phyloP scores from a whole-genome alignment of 2,888 invertebrate genomes.

The Drosophila multiciliata region DNA sequence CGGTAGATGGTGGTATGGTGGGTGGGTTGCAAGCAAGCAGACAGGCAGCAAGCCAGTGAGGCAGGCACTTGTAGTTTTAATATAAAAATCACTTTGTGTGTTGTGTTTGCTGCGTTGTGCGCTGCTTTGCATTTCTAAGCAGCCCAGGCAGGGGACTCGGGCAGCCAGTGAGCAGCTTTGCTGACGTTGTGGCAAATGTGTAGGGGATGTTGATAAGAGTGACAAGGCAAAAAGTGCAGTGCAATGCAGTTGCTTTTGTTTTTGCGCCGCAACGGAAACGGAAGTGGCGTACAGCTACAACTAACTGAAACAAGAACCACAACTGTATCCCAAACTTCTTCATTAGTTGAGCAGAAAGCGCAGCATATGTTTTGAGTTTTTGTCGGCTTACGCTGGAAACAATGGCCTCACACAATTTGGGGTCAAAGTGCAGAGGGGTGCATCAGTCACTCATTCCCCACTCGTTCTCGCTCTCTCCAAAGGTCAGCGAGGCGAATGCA shows the following conservation, averaged over 20 bases:
- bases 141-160: conserved; percentile 37
- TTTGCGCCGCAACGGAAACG: conserved; percentile 65
- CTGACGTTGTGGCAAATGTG: conserved; percentile 65
- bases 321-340: conserved; percentile 38
- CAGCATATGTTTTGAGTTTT: conserved; percentile 56
- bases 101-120: conserved; percentile 67
- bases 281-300: conserved; percentile 57
- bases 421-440: not conserved
- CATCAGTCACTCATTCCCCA: conserved; percentile 5
- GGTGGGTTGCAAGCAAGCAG: conserved; percentile 14
- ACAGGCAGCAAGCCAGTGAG: not conserved
- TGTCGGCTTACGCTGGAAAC: conserved; percentile 25
- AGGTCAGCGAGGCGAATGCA: conserved; percentile 76
- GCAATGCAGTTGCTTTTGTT: conserved; percentile 59
- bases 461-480: conserved; percentile 34
- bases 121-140: conserved; percentile 80
- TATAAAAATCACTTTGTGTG: conserved; percentile 81
- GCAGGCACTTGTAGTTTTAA: conserved; percentile 76
- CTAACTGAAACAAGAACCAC: conserved; percentile 25
- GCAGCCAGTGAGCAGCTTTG: conserved; percentile 58
- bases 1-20: conserved; percentile 22
- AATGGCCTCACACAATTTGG: conserved; percentile 15
- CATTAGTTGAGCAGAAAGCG: conserved; percentile 50
- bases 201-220: conserved; percentile 37
- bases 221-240: conserved; percentile 46